Evolutionary conservation across 2,113 vertebrate genomes (phyloP), one percentile per base, ranked within the genome.

Genomic region (Tenrec ecaudatus): DNA sequence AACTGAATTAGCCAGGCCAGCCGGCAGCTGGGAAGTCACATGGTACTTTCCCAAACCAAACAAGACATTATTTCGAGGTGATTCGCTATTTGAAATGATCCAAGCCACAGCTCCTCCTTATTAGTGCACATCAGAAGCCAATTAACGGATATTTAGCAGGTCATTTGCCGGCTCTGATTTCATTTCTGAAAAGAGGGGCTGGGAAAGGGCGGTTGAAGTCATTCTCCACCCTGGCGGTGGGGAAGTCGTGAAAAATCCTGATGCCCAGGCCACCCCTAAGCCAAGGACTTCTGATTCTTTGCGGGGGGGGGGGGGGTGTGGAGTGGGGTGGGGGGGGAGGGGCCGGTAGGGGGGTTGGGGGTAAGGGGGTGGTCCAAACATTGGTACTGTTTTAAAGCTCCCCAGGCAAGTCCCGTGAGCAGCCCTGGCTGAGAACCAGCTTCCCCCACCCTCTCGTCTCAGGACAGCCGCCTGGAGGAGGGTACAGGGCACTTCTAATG

Each of bases 31-130:
- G 95, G 88, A 96, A 97, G 77, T 96, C 96, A 96, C 1, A 23
- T 95, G 96, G 58, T 93, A 17, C 92, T 86, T 96, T 96, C 95
- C 95, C 94, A 92, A 82, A 93, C 96, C 86, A 71, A 94, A 85
- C 20, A 14, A 90, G 71, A 91, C 90, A 95, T 94, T 95, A 96
- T 91, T 90, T 94, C 95, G 89, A 82, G 77, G 86, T 95, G 75
- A 73, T 88, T 86, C 88, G 25, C 80, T 92, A 86, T 71, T 92
- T 33, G 85, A 76, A 36, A 77, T 95, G 89, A 90, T 92, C 95
- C 86, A 64, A 57, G 66, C 92, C 79, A 40, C 89, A 79, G 87
- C 71, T 82, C 87, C 43, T 73, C 82, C 29, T 90, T 92, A 64
- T 95, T 90, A 94, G 38, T 62, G 82, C 38, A 33, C 86, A 93